Percentiles rank a stretch among this genome's conserved stretches.
Evolutionary conservation across 2,113 vertebrate genomes (phyloP).

Genomic region (Apaloderma vittatum): DNA sequence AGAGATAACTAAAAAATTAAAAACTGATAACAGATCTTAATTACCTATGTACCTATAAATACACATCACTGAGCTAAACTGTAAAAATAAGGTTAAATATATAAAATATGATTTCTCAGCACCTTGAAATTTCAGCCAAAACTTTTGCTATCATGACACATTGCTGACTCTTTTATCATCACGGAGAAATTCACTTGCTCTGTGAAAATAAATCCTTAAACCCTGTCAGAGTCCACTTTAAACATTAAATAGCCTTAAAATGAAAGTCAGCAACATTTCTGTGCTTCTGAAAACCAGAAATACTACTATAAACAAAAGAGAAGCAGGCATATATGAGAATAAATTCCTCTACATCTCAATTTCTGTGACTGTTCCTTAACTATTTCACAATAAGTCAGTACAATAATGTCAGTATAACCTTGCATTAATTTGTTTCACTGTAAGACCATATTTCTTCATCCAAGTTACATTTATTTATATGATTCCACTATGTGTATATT

Average conservation of each 20-base stretch:
- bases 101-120: neutral
- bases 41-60: neutral
- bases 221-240: neutral
- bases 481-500: neutral
- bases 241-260: neutral
- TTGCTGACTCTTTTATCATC: neutral
- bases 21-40: neutral
- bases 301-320: neutral
- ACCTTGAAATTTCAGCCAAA: neutral
- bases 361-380: neutral
- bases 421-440: neutral
- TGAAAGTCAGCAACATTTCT: neutral
- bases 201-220: neutral
- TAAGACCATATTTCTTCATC: neutral
- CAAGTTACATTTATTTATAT: neutral
- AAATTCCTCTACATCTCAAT: neutral
- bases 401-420: neutral
- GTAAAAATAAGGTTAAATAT: neutral
- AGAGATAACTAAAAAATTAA: neutral
- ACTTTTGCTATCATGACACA: neutral
- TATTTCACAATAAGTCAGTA: neutral
- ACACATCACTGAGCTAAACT: neutral
- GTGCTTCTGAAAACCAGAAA: neutral
- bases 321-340: neutral
- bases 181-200: neutral